These are phyloP conservation scores for Plectropomus leopardus DNA, from an alignment of 2,113 vertebrate species.

Conservation along the genomic window DNA sequence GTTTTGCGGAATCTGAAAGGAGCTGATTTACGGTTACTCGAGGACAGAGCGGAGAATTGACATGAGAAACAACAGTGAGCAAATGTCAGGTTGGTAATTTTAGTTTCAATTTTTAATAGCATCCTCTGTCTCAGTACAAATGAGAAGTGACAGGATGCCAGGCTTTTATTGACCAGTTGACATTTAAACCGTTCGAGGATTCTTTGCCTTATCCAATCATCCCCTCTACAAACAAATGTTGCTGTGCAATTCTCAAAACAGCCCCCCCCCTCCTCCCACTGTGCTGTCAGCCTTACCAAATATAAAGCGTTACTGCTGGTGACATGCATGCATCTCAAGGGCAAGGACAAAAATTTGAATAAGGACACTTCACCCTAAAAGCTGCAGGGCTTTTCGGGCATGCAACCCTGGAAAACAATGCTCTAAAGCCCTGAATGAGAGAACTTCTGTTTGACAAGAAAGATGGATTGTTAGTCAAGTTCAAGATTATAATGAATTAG, in stretches of 20 bases:
- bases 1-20: conserved; percentile 18
- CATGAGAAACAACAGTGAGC: conserved; percentile 69
- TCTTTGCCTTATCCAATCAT: conserved; percentile 69
- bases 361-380: conserved; percentile 55
- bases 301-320: conserved; percentile 48
- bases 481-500: conserved; percentile 10
- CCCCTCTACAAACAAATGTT: conserved; percentile 67
- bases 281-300: conserved; percentile 59
- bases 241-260: conserved; percentile 60
- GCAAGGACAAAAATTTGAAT: conserved; percentile 65
- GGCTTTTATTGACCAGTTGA: conserved; percentile 82
- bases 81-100: conserved; percentile 80
- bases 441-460: neutral
- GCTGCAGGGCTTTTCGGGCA: conserved; percentile 44
- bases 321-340: conserved; percentile 60
- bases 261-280: neutral
- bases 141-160: conserved; percentile 75
- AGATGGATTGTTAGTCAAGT: conserved; percentile 24
- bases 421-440: neutral
- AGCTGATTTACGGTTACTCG: conserved; percentile 43
- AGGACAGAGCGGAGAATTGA: conserved; percentile 42
- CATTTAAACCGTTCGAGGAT: conserved; percentile 81
- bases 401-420: conserved; percentile 20
- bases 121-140: conserved; percentile 79
- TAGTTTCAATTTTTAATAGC: conserved; percentile 77